These are phyloP conservation scores for Sebastes itinus DNA, from an alignment of 2,797 vertebrate species.

Conservation along the genomic window DNA sequence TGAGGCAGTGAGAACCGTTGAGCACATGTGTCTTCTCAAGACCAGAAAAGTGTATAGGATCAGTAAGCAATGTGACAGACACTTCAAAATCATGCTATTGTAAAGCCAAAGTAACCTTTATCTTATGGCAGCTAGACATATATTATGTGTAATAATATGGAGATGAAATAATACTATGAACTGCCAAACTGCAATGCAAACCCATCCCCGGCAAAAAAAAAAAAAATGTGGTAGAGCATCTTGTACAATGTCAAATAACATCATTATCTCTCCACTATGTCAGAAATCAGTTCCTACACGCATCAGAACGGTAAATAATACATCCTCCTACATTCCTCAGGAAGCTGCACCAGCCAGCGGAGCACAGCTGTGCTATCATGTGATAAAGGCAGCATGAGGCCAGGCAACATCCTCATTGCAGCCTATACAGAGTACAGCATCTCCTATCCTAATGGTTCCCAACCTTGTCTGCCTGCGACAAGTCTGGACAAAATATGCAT, in stretches of 20 bases:
- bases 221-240: background rate
- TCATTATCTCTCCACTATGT: background rate
- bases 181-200: background rate
- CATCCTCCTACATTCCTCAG: conserved; percentile 28
- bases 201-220: background rate
- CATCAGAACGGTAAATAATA: background rate
- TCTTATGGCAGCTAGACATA: background rate
- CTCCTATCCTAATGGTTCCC: background rate
- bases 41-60: background rate
- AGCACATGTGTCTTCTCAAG: background rate
- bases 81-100: background rate
- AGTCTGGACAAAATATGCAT: background rate
- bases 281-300: conserved; percentile 29
- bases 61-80: background rate
- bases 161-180: background rate
- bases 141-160: background rate
- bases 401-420: background rate
- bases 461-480: background rate
- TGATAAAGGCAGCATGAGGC: conserved; percentile 1
- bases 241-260: background rate
- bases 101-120: conserved; percentile 10
- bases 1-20: background rate
- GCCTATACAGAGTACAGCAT: background rate
- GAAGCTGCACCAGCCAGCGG: conserved; percentile 40
- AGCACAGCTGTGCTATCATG: conserved; percentile 31